Evolutionary conservation across 2,113 vertebrate species (phyloP), one percentile per base, ranked within the genome.

Genomic region (Emydocephalus ijimae): DNA sequence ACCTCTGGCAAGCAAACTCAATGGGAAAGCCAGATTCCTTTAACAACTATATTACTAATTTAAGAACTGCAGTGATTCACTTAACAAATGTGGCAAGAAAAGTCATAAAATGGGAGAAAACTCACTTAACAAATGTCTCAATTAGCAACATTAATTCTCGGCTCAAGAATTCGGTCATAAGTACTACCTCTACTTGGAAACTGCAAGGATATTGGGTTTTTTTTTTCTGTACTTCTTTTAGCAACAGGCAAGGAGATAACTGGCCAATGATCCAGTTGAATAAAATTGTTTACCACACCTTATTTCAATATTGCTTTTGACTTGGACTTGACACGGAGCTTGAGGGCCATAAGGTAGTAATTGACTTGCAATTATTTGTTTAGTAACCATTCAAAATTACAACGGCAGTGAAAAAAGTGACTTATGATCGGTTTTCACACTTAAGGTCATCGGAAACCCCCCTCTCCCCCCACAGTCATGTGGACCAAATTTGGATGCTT

Each of bases 161-260:
- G 26, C 61, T 64, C 61, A 64, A 29, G 48, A 50, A 50, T 14
- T 29, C 5, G 11, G 26, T 64, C 61, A 0, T 64, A 64, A 14
- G 26, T 64, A 64, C 26, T 64, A 64, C 11, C 61, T 29, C 11
- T 64, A 26, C 10, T 45, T 59, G 5, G 55, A 89, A 59, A 21
- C 1, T 3, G 55, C 11, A 43, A 15, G 9, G 23, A 24, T 39
- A 20, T 74, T 0, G 2, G n/a, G 1, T 0, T 3, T 9, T 12
- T 9, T 12, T 55, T 64, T 74, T 39, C 69, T 74, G 69, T 59
- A 89, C 21, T 39, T 89, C 5, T 11, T 43, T 26, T 8, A 12
- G 55, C 34, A 34, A 26, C 23, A 48, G 89, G 5, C 14, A 74
- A n/a, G 55, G 88, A 43, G 23, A 10, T 45, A n/a, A 61, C n/a